Conservation (phyloP, 2,113 vertebrate species). For the Pluvianellus socialis region DNA sequence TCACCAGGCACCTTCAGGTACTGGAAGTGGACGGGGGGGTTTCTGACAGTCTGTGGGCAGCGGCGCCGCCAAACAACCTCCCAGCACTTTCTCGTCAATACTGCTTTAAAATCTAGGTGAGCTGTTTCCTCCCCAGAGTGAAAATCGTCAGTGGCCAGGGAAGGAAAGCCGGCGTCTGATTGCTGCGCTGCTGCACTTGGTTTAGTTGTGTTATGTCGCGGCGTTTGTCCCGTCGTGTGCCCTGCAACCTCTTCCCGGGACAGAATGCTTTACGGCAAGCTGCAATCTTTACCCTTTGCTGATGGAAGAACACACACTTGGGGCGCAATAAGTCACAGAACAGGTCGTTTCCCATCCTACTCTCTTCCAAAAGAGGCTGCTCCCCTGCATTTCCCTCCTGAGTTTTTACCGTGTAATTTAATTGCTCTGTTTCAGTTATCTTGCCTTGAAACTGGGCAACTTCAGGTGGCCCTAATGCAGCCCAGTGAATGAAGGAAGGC, state of each 20-base stretch:
- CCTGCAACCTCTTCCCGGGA: neutral
- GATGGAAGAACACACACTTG: neutral
- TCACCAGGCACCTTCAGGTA: neutral
- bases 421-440: neutral
- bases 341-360: neutral
- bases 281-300: neutral
- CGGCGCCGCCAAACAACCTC: neutral
- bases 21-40: neutral
- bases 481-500: neutral
- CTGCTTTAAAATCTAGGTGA: neutral
- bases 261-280: neutral
- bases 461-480: neutral
- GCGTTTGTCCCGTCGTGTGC: neutral
- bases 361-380: neutral
- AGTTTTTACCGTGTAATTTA: neutral
- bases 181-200: accelerated
- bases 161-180: neutral
- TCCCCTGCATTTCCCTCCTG: neutral
- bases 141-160: neutral
- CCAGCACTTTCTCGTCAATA: neutral
- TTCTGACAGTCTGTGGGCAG: neutral
- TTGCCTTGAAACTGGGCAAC: neutral
- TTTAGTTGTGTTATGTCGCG: neutral
- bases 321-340: neutral
- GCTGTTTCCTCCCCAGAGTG: neutral